Evolutionary conservation across 2,888 invertebrate species (phyloP).

Genomic region (Pharmacophagus antenor): DNA sequence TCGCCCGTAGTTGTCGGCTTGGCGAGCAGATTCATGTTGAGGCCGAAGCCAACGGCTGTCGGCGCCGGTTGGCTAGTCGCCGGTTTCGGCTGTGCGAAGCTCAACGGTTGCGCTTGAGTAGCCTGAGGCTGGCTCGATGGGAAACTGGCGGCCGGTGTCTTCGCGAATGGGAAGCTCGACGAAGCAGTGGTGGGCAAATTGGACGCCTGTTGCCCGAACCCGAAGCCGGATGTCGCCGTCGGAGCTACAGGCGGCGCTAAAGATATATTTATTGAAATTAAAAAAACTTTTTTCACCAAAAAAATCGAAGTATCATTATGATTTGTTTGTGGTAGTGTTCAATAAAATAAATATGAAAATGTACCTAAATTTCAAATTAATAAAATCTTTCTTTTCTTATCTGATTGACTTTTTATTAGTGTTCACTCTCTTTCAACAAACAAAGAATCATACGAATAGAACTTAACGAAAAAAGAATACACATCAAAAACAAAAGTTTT

Average conservation of each 20-base stretch:
- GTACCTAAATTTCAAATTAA: no score
- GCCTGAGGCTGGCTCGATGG: slow-evolving; percentile 28
- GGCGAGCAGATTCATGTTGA: background rate
- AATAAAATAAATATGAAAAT: no score
- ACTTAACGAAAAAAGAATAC: no score
- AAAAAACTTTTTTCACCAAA: no score
- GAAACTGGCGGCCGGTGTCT: slow-evolving; percentile 17
- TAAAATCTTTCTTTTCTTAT: no score
- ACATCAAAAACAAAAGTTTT: no score
- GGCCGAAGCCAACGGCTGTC: slow-evolving; percentile 40
- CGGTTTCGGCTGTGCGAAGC: slow-evolving; percentile 32
- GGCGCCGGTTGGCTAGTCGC: slow-evolving; percentile 31
- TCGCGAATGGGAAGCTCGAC: slow-evolving; percentile 31
- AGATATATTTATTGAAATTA: background rate
- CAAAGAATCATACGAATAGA: no score
- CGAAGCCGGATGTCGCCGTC: slow-evolving; percentile 34
- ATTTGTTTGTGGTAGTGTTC: no score
- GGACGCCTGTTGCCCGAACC: slow-evolving; percentile 18
- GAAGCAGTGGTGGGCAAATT: slow-evolving; percentile 23
- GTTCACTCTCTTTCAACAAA: no score
- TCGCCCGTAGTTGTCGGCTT: slow-evolving; percentile 31
- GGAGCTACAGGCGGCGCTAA: slow-evolving; percentile 33
- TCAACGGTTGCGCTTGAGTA: slow-evolving; percentile 32
- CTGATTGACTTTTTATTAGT: no score
- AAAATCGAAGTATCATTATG: no score